These are phyloP conservation scores for Bombyx huttoni DNA, from an alignment of 2,888 invertebrate species.

Conservation along the genomic window DNA sequence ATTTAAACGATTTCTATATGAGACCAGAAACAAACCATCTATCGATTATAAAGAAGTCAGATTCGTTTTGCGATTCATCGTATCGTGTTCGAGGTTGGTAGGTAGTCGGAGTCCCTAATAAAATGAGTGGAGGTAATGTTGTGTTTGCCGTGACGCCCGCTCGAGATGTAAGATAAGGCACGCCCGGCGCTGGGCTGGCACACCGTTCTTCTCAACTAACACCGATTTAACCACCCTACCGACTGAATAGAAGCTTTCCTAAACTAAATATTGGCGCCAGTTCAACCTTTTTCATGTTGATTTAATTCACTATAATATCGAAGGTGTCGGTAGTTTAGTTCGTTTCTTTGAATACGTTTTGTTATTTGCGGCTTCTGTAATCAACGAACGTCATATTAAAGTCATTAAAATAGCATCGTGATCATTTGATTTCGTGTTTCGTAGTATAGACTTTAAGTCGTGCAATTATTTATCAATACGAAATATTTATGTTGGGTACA, in stretches of 20 bases:
- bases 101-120: conserved; percentile 48
- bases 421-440: no score
- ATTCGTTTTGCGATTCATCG: conserved; percentile 24
- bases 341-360: neutral
- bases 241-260: conserved; percentile 19
- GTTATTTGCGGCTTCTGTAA: no score
- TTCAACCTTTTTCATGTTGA: neutral
- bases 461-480: no score
- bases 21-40: no score
- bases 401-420: no score
- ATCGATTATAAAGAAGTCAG: conserved; percentile 23
- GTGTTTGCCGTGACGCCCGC: conserved; percentile 52
- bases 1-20: no score
- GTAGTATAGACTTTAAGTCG: no score
- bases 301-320: neutral
- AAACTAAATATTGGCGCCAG: conserved; percentile 7
- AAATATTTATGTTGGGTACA: no score
- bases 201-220: conserved; percentile 40
- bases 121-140: conserved; percentile 62
- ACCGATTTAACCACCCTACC: conserved; percentile 21
- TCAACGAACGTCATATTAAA: no score
- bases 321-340: neutral
- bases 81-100: conserved; percentile 36
- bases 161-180: conserved; percentile 67
- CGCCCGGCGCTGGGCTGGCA: conserved; percentile 27